phyloP scores from a whole-genome alignment of 2,888 invertebrate genomes.

The Mythimna vitellina region DNA sequence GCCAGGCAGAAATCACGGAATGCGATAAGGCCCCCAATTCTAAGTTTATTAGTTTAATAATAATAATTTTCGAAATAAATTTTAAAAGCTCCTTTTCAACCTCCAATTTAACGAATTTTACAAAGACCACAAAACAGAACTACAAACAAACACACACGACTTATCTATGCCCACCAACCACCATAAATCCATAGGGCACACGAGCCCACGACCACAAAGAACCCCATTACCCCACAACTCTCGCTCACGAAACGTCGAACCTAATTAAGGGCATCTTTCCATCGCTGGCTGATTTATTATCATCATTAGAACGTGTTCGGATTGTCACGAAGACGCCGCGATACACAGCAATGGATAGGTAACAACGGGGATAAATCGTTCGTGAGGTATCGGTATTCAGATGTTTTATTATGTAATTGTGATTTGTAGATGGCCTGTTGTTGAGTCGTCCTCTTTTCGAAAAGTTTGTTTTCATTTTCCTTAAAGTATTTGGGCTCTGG shows the following conservation, averaged over 20 bases:
- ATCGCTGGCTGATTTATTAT: constrained; percentile 75
- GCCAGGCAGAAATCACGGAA: no score
- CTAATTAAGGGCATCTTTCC: constrained; percentile 79
- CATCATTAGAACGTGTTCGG: constrained; percentile 70
- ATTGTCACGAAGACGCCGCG: constrained; percentile 59
- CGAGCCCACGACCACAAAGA: constrained; percentile 47
- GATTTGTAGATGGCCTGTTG: background rate
- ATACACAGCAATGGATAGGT: constrained; percentile 65
- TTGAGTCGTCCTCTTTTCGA: background rate
- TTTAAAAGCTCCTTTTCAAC: no score
- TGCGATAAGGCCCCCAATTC: no score
- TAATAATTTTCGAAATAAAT: no score
- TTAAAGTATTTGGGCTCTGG: no score
- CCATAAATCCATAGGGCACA: constrained; percentile 59
- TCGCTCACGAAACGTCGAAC: constrained; percentile 73
- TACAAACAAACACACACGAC: constrained; percentile 32
- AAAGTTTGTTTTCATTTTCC: no score
- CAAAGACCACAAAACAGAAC: background rate
- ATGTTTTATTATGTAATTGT: constrained; percentile 41
- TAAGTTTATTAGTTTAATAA: no score
- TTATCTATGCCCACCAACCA: constrained; percentile 38
- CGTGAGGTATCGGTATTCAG: constrained; percentile 35
- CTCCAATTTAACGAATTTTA: background rate
- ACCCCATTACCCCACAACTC: constrained; percentile 36
- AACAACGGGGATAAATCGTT: constrained; percentile 52